Base-by-base conservation (phyloP, 2,113 vertebrate species). In the Thomomys bottae region DNA sequence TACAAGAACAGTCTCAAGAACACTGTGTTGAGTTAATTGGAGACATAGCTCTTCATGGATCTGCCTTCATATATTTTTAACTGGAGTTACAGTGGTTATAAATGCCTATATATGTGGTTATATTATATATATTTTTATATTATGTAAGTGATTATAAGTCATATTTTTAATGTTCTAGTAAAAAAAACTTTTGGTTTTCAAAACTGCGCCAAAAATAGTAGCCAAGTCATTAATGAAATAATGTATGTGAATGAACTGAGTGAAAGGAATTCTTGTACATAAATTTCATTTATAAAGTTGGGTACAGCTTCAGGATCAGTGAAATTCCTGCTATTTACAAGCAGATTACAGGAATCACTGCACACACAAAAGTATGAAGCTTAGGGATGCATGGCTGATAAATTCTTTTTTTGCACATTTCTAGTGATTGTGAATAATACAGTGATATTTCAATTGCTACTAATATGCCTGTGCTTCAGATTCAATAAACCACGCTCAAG, bases 391-490 rank as follows among this genome's bases (percentile, higher is more conserved):
- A 66, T 4, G 34, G n/a, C 86, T 6, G 63, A 59, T 18, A 90
- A 84, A 77, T 83, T 42, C 30, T 80, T 20, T 83, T 83, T 94
- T 83, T 92, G 81, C 5, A 90, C 87, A 78, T 89, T 88, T 86
- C 72, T 93, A 64, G 80, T 86, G 81, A 45, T 63, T 54, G 2
- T 87, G 63, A 96, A 90, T 92, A 36, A 40, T 67, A 40, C 12
- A 12, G 24, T 88, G n/a, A 72, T 23, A 88, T 94, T 96, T 96
- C 87, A 93, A 94, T 81, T 94, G 77, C 89, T 90, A 94, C 34
- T 20, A 91, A 72, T 28, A 34, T 76, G 70, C 57, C 40, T 87
- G 12, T 28, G 83, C 81, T 91, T 95, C 49, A 5, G 68, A 40
- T 85, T 95, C 76, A 91, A 54, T 45, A 94, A 86, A 68, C 0